Evolutionary conservation across 2,888 invertebrate species (phyloP), one percentile per base, ranked within the genome.

Genomic region (Tholera decimalis): DNA sequence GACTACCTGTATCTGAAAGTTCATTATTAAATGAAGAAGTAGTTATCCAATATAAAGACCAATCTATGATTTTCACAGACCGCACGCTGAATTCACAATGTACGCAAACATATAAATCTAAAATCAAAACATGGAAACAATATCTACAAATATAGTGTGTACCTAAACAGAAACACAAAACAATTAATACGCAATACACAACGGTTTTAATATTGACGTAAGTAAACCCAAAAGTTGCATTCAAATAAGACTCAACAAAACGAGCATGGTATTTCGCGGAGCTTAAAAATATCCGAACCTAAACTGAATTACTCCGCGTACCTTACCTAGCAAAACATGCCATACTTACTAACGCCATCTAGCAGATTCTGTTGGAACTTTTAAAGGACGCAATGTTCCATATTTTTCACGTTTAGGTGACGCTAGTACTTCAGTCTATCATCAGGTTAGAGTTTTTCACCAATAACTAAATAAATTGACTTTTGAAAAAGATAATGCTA

Each of bases 311-410:
- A 59, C n/a, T n/a, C 18, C 26, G 5, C 26, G 44, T 41, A 55
- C 41, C 11, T n/a, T n/a, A n/a, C n/a, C n/a, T n/a, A n/a, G n/a
- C n/a, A 30, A 30, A 28, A 33, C 20, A 35, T 47, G 18, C 33
- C 47, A 44, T 37, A 13, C 43, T 24, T 49, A 41, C 47, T 20
- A 35, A 46, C 76, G 75, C 61, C 79, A 77, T 77, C 77, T 77
- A 70, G 53, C 39, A 28, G 39, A 62, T 30, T 44, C 15, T 28
- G 11, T 41, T 26, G 18, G 75, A 77, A 77, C 70, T 58, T 28
- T 39, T 7, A 35, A 37, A 50, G 22, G 11, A 28, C 15, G 24
- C 24, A 1, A 3, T n/a, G 26, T 33, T 22, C 18, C 8, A 15
- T 15, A 33, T 33, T 62, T 63, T 47, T 61, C 3, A 18, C 11